Evolutionary conservation across 2,797 vertebrate species (phyloP).

Genomic region (Crossoptilon crossoptilon): DNA sequence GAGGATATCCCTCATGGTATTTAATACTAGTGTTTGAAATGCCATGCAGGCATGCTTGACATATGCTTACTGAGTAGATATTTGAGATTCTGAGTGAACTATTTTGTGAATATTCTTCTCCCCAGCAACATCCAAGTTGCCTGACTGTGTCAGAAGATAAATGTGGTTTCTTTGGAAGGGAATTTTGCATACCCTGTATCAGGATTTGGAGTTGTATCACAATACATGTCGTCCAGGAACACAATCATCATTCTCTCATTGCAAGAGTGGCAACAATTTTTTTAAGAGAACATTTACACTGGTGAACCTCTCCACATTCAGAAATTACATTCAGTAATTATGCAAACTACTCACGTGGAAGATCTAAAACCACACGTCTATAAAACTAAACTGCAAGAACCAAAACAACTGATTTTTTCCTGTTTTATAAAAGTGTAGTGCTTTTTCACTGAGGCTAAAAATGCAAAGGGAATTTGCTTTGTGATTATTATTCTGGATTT

Average conservation of each 20-base stretch:
- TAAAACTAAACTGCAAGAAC: not conserved
- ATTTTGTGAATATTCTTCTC: not conserved
- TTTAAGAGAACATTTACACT: not conserved
- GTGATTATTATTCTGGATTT: not conserved
- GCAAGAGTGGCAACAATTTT: not conserved
- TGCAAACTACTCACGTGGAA: not conserved
- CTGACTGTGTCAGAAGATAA: not conserved
- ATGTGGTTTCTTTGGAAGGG: not conserved
- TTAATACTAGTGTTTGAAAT: not conserved
- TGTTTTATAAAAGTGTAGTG: not conserved
- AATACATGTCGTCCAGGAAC: fast-evolving
- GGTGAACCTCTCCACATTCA: not conserved
- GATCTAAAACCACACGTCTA: not conserved
- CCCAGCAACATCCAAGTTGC: fast-evolving
- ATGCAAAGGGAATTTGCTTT: not conserved
- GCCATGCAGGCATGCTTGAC: fast-evolving
- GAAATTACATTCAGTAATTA: not conserved
- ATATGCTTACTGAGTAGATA: not conserved
- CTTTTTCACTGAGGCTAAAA: not conserved
- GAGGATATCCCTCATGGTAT: not conserved
- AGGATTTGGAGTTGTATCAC: not conserved
- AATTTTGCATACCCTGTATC: not conserved
- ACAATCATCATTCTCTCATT: not conserved
- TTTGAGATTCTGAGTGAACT: not conserved
- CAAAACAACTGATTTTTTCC: not conserved